Conservation (phyloP, 2,888 invertebrate species). For the Embidobia sp. region DNA sequence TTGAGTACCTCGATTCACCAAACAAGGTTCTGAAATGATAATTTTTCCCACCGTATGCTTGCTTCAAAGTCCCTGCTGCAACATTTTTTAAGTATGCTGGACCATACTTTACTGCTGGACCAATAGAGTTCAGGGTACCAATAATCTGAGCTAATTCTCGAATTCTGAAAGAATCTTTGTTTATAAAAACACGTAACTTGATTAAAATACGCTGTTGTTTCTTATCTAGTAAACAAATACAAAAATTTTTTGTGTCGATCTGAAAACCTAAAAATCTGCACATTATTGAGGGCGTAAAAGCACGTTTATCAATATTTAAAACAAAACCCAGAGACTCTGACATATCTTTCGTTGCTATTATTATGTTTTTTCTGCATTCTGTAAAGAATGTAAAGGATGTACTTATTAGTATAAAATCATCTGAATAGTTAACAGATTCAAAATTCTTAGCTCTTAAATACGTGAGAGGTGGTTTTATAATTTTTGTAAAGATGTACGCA, state of each 20-base stretch:
- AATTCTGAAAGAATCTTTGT: not conserved
- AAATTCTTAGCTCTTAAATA: constrained; percentile 8
- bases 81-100: constrained; percentile 4
- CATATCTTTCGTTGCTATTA: not conserved
- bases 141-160: not conserved
- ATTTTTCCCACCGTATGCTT: not conserved
- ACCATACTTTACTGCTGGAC: constrained; percentile 8
- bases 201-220: constrained; percentile 14
- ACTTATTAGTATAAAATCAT: constrained; percentile 31
- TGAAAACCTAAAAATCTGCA: constrained; percentile 12
- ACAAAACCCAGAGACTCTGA: constrained; percentile 3
- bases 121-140: constrained; percentile 1
- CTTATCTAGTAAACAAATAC: constrained; percentile 35
- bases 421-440: constrained; percentile 21
- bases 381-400: not conserved
- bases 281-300: not conserved
- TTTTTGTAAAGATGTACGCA: constrained; percentile 54
- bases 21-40: not conserved
- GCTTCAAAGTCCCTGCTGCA: not conserved
- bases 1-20: not conserved
- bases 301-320: constrained; percentile 4
- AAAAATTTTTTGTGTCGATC: constrained; percentile 14
- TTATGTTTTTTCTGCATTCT: not conserved
- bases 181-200: not conserved
- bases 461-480: constrained; percentile 44